phyloP scores from a whole-genome alignment of 2,888 invertebrate species.

The Athalia cordata region DNA sequence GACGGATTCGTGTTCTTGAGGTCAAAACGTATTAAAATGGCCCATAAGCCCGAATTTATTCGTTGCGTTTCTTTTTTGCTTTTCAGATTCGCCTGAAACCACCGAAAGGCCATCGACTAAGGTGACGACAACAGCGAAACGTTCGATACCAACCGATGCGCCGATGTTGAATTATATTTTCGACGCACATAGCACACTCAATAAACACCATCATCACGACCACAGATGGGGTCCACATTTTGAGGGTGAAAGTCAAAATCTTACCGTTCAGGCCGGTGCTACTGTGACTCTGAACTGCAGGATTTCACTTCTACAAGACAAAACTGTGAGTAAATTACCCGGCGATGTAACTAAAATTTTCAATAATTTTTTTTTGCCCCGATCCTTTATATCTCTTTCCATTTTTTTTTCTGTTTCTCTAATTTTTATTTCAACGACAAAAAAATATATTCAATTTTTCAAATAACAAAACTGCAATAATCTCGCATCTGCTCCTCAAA shows the following conservation, averaged over 20 bases:
- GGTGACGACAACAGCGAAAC: conserved; percentile 62
- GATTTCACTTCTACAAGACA: conserved; percentile 84
- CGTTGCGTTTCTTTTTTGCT: neutral
- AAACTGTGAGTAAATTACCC: conserved; percentile 78
- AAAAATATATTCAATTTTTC: too few relatives aligned
- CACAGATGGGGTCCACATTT: conserved; percentile 84
- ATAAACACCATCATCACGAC: conserved; percentile 81
- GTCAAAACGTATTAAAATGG: too few relatives aligned
- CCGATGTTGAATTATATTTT: conserved; percentile 86
- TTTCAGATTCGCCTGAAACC: conserved; percentile 26
- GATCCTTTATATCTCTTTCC: neutral
- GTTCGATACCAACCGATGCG: conserved; percentile 75
- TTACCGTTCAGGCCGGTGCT: conserved; percentile 84
- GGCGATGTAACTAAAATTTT: neutral
- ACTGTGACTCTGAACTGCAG: conserved; percentile 84
- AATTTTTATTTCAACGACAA: too few relatives aligned
- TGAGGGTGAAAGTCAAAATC: conserved; percentile 82
- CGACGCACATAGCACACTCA: conserved; percentile 81
- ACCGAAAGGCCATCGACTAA: conserved; percentile 52
- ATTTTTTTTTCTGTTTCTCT: neutral
- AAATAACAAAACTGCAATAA: too few relatives aligned
- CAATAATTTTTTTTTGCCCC: neutral
- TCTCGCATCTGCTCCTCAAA: too few relatives aligned
- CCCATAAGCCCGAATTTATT: too few relatives aligned
- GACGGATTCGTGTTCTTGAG: too few relatives aligned